Evolutionary conservation across 2,888 invertebrate species (phyloP), one percentile per base, ranked within the genome.

Genomic region (Stenchaetothrips biformis): DNA sequence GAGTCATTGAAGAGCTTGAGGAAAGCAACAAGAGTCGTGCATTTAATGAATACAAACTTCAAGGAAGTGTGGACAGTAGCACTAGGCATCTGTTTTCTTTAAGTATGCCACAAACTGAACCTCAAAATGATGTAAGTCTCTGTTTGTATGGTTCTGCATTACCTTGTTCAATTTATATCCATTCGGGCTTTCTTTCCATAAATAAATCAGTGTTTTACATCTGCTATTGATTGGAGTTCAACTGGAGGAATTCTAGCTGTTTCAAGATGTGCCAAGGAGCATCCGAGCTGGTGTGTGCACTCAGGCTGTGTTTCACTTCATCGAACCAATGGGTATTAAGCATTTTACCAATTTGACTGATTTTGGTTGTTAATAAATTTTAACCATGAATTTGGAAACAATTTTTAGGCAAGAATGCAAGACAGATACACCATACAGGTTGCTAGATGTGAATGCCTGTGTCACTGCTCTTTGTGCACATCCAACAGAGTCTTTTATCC

Each of bases 1-100:
- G 67, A 11, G 67, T 74, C 25, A 25, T 74, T 7, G 67, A 74
- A 21, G 67, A 74, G 25, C 67, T 74, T 1, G 67, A 74, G 9
- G 25, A 74, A 74, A 25, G 25, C 25, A 11, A 21, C 2, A 74
- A 21, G 25, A 74, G 67, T 74, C 7, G 67, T 21, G 67, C 11
- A 21, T 74, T 74, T 74, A 25, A 74, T 21, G 67, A 74, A 11
- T 74, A 74, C 25, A 74, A 74, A 74, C 25, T 74, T 21, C 67
- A 74, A 21, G 25, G 7, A 7, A 74, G 11, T 8, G 25, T 25
- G 25, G 25, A 25, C 25, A 21, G 67, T 21, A 25, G 67, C 25
- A 25, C 25, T 25, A 74, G 25, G 67, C 67, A 25, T 7, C 67
- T 74, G 7, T 21, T 9, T 11, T 25, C 25, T 25, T 25, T 74